Base-by-base conservation (phyloP, 2,888 invertebrate genomes). In the Napeogenes inachia region DNA sequence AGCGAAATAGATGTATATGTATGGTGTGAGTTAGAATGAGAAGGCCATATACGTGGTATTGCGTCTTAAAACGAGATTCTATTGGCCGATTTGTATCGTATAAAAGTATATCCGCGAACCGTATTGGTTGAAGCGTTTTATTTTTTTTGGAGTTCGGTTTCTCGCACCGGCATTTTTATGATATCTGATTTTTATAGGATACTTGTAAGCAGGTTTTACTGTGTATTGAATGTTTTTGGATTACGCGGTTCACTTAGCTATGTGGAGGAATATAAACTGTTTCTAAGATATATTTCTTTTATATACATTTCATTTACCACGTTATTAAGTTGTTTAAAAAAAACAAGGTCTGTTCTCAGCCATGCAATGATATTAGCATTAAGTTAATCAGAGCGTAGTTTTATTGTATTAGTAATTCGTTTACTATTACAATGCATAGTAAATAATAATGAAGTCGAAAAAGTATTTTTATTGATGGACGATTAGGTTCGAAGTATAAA, bases 181-280 rank as follows among this genome's bases (percentile, higher is more conserved):
- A 78, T 78, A 75, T 75, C 77, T 79, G 80, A 79, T 77, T 80
- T 84, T 85, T 83, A 85, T 82, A 77, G 80, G 72, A 77, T 76
- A 77, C 77, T 84, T 80, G 71, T 69, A 69, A 74, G 73, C 82
- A 82, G 81, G 75, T 78, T 77, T 77, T 71, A 73, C 74, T 70
- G 66, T 74, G 73, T 73, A 73, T 73, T 71, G 71, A 73, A 73
- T 71, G 71, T 76, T 75, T 75, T 73, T 69, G 70, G 70, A 70
- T 76, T 78, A 74, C 75, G 75, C 72, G 70, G 71, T 71, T 64
- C 65, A 62, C 10, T 42, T 10, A 12, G 42, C 42, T 42, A 10
- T 42, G 12, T 42, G 42, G 42, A 35, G 21, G 21, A 42, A 42
- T 42, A 42, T 42, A 12, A 42, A 42, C 10, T 42, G 42, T 42